Evolutionary conservation across 2,797 vertebrate species (phyloP).

Genomic region (Sandelia bainsii): DNA sequence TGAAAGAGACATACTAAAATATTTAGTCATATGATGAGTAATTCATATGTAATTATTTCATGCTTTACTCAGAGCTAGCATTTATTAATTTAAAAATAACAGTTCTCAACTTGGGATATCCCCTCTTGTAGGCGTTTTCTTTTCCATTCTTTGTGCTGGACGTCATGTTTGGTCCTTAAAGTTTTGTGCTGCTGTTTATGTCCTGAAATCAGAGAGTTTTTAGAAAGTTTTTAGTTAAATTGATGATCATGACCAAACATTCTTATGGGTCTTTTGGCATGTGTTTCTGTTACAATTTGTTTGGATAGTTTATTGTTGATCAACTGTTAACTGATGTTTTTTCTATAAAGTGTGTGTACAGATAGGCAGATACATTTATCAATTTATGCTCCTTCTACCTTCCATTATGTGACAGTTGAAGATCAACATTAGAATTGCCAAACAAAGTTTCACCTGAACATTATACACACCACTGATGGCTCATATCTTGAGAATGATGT

Average conservation of each 20-base stretch:
- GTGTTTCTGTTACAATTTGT: not conserved
- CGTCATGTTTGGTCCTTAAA: constrained; percentile 60
- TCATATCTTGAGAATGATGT: constrained; percentile 61
- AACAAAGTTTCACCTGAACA: not conserved
- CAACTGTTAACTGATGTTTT: not conserved
- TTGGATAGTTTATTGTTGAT: not conserved
- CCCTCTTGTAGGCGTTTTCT: not conserved
- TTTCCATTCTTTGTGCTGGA: constrained; percentile 20
- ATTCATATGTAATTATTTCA: constrained; percentile 17
- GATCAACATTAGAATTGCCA: not conserved
- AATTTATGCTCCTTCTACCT: not conserved
- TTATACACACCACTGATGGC: constrained; percentile 66
- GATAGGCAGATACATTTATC: not conserved
- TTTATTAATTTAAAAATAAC: not conserved
- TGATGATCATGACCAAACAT: not conserved
- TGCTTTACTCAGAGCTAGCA: not conserved
- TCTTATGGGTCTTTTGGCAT: not conserved
- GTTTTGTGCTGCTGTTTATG: constrained; percentile 67
- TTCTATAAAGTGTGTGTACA: not conserved
- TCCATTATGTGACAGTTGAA: not conserved
- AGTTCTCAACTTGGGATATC: not conserved
- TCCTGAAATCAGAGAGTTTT: constrained; percentile 77
- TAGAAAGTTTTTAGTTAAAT: not conserved
- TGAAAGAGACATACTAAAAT: not conserved
- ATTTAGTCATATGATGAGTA: not conserved